Conservation (phyloP, 64 coral and sea anemone genomes). For the Platygyra sinensis region DNA sequence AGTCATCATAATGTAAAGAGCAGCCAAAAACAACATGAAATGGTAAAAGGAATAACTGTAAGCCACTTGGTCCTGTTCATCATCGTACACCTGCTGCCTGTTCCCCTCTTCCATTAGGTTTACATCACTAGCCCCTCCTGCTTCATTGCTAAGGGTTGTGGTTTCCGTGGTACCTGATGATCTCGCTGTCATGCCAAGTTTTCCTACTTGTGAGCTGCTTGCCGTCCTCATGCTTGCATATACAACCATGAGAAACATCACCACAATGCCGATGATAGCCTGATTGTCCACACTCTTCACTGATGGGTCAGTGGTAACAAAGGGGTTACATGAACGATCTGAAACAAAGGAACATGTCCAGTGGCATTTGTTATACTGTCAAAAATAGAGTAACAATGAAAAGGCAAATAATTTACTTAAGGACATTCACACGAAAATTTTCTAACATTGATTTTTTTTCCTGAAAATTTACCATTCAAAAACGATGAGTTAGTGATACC, state of each 20-base stretch:
- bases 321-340: conserved; percentile 54
- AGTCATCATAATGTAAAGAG: conserved; percentile 94
- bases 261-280: conserved; percentile 77
- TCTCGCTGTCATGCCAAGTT: conserved; percentile 37
- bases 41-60: conserved; percentile 95
- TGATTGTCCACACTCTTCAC: conserved; percentile 71
- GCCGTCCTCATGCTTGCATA: conserved; percentile 80
- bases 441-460: too few relatives aligned
- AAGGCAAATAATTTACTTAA: too few relatives aligned
- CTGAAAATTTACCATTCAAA: too few relatives aligned
- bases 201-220: conserved; percentile 84
- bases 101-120: conserved; percentile 65
- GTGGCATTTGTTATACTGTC: too few relatives aligned
- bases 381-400: too few relatives aligned
- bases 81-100: conserved; percentile 66
- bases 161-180: background rate
- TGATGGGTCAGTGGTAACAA: conserved; percentile 5
- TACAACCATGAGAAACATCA: conserved; percentile 91
- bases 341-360: background rate
- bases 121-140: conserved; percentile 43
- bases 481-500: too few relatives aligned
- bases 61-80: conserved; percentile 77
- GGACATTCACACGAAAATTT: too few relatives aligned
- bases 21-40: conserved; percentile 85
- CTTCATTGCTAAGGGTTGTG: conserved; percentile 41